These are phyloP conservation scores for Scolanthus callimorphus DNA, from an alignment of 92 coral and sea anemone species.

Conservation along the genomic window DNA sequence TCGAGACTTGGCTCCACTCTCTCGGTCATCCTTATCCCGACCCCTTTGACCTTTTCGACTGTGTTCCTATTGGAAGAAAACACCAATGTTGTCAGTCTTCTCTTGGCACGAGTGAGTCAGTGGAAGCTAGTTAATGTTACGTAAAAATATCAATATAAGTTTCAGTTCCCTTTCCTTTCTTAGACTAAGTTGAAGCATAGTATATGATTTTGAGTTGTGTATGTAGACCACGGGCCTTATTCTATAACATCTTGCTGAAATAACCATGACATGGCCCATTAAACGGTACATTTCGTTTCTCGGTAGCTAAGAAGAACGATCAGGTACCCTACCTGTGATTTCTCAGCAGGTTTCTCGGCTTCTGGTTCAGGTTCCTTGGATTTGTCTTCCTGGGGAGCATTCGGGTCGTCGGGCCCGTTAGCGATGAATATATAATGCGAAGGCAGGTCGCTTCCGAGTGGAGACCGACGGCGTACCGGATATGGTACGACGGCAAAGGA, in stretches of 20 bases:
- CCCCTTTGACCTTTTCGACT: constrained; percentile 71
- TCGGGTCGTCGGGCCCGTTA: constrained; percentile 85
- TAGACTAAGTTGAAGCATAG: too few species aligned
- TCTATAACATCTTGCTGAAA: too few species aligned
- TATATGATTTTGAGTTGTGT: too few species aligned
- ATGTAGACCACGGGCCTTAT: too few species aligned
- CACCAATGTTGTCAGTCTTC: too few species aligned
- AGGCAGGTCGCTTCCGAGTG: constrained; percentile 87
- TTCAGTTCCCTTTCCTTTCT: too few species aligned
- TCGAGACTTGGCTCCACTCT: constrained; percentile 83
- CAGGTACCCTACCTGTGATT: constrained; percentile 57
- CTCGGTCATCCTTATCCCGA: constrained; percentile 88
- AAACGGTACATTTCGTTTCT: too few species aligned
- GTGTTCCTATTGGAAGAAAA: constrained; percentile 60
- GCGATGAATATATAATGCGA: constrained; percentile 86
- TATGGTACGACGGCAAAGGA: constrained; percentile 97
- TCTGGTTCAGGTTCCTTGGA: constrained; percentile 79
- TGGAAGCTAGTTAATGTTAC: too few species aligned
- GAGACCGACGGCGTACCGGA: constrained; percentile 96
- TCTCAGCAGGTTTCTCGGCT: constrained; percentile 77
- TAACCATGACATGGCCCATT: too few species aligned
- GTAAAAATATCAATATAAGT: too few species aligned
- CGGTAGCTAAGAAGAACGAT: too few species aligned
- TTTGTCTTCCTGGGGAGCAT: constrained; percentile 84
- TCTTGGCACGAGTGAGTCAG: too few species aligned